A percentile compares a stretch with the other conserved stretches of the same genome.
Evolutionary conservation across 2,888 invertebrate species (phyloP).

Genomic region (Pilophorus perplexus): DNA sequence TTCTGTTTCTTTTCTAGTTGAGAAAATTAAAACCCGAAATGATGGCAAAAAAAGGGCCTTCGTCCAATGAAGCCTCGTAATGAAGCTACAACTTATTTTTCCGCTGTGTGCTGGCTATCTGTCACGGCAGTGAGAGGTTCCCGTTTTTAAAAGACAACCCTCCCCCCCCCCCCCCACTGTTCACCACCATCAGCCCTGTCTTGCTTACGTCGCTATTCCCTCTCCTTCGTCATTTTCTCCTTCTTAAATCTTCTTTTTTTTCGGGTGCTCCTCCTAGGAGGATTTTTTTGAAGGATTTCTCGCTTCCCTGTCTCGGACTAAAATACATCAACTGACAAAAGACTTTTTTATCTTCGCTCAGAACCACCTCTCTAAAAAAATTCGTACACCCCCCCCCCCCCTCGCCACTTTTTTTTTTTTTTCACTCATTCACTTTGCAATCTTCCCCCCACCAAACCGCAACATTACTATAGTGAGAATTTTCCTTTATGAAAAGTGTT

Average conservation of each 20-base stretch:
- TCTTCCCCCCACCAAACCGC: neutral
- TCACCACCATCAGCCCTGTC: neutral
- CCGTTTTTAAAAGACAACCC: conserved; percentile 8
- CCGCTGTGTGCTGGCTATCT: conserved; percentile 1
- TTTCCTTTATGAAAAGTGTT: conserved; percentile 5
- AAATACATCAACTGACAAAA: conserved; percentile 36
- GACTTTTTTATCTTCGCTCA: conserved; percentile 13
- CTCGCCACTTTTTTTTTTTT: conserved; percentile 1
- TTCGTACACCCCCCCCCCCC: neutral
- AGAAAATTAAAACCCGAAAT: conserved; percentile 11
- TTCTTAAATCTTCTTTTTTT: conserved; percentile 17
- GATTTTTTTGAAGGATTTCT: conserved; percentile 32
- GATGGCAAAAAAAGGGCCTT: neutral
- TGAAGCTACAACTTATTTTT: conserved; percentile 26
- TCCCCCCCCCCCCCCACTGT: neutral
- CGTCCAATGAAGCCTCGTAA: conserved; percentile 18
- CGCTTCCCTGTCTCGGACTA: conserved; percentile 21
- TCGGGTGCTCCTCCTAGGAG: neutral
- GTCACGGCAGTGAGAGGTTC: conserved; percentile 3
- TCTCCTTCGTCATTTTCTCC: conserved; percentile 10
- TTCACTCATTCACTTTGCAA: neutral
- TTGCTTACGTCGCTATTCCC: neutral
- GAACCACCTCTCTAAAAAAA: neutral
- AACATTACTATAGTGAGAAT: conserved; percentile 6
- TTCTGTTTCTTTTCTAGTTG: neutral